Conservation (phyloP, 2,797 vertebrate genomes). For the Danio albolineatus region DNA sequence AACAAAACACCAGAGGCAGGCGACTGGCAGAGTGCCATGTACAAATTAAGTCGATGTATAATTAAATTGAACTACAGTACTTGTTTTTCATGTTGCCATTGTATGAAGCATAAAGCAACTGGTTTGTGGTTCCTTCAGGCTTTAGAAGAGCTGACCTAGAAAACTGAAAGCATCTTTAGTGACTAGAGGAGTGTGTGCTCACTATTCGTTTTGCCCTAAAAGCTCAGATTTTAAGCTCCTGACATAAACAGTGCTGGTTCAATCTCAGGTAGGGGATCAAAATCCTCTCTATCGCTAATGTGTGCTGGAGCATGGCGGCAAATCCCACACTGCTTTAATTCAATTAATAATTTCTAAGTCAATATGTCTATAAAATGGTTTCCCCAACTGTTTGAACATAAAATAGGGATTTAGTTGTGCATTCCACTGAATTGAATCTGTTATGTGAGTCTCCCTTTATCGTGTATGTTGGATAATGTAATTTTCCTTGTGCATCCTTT, state of each 20-base stretch:
- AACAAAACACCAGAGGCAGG: slow-evolving; percentile 9
- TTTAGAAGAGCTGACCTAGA: slow-evolving; percentile 41
- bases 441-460: background rate
- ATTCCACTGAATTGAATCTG: background rate
- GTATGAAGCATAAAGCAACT: slow-evolving; percentile 35
- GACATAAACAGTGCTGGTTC: slow-evolving; percentile 13
- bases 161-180: slow-evolving; percentile 32
- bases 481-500: slow-evolving; percentile 4
- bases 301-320: slow-evolving; percentile 12
- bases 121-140: slow-evolving; percentile 34
- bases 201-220: slow-evolving; percentile 6
- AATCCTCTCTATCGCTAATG: slow-evolving; percentile 22
- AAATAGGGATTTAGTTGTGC: background rate
- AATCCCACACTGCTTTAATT: slow-evolving; percentile 41
- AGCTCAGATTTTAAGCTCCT: background rate
- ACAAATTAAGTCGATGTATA: slow-evolving; percentile 33
- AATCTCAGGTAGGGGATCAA: slow-evolving; percentile 29
- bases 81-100: slow-evolving; percentile 22
- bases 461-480: background rate
- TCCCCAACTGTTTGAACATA: background rate
- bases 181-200: background rate
- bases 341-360: slow-evolving; percentile 20
- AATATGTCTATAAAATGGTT: slow-evolving; percentile 13
- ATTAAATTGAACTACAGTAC: slow-evolving; percentile 17
- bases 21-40: slow-evolving; percentile 9